Evolutionary conservation across 2,113 vertebrate species (phyloP).

Genomic region (Microcebus tavaratra): DNA sequence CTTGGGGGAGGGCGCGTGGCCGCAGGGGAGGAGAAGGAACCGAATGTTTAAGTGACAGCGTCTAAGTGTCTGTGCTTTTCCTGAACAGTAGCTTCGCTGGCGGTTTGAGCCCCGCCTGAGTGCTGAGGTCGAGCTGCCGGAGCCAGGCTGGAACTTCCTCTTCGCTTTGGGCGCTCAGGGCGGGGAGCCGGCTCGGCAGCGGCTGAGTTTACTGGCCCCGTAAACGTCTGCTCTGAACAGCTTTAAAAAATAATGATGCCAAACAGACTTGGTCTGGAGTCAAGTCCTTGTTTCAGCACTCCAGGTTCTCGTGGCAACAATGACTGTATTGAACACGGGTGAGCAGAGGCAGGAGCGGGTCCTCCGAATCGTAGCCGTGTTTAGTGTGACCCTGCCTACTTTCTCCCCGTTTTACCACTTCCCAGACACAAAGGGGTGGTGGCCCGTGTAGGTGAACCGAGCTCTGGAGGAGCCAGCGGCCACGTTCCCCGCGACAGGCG

Average conservation of each 20-base stretch:
- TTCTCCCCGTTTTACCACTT: background rate
- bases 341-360: background rate
- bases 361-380: background rate
- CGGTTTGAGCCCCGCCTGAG: rapidly evolving
- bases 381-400: background rate
- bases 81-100: background rate
- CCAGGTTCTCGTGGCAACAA: rapidly evolving
- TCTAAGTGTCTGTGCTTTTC: rapidly evolving
- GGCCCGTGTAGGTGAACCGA: background rate
- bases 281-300: background rate
- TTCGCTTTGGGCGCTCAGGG: background rate
- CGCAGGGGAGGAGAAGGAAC: background rate
- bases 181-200: background rate
- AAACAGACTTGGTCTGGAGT: background rate
- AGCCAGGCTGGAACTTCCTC: background rate
- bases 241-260: background rate
- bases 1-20: background rate
- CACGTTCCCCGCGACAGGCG: background rate
- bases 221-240: background rate
- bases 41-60: background rate
- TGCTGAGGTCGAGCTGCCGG: rapidly evolving
- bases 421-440: background rate
- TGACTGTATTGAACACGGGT: background rate
- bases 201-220: background rate
- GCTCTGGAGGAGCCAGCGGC: background rate